phyloP scores from a whole-genome alignment of 2,888 invertebrate genomes.

The Norana najaformis region DNA sequence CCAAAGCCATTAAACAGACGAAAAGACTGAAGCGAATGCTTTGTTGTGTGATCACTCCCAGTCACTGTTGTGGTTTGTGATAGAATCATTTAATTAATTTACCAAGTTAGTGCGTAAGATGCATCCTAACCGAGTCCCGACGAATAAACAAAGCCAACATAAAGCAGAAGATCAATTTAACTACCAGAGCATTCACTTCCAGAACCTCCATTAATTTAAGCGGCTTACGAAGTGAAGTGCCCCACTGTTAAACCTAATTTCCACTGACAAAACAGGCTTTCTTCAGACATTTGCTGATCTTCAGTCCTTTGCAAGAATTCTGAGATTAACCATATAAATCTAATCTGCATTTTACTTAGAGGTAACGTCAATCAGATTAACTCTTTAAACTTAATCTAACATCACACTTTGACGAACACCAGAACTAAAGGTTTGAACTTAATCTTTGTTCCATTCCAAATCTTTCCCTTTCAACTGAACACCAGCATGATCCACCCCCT shows the following conservation, averaged over 20 bases:
- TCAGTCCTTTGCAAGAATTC: too few species aligned
- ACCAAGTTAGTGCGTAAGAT: background rate
- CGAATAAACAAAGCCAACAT: background rate
- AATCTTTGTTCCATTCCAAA: too few species aligned
- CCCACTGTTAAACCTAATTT: background rate
- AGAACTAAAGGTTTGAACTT: too few species aligned
- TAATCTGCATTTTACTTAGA: too few species aligned
- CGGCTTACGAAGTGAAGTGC: background rate
- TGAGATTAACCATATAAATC: too few species aligned
- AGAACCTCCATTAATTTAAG: background rate
- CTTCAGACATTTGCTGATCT: too few species aligned
- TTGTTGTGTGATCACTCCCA: background rate
- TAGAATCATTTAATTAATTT: background rate
- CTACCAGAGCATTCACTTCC: background rate
- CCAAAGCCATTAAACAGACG: background rate
- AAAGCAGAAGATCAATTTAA: background rate
- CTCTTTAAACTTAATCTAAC: too few species aligned
- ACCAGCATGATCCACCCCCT: too few species aligned
- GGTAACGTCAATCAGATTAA: too few species aligned
- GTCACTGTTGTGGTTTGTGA: background rate
- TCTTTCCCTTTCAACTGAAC: too few species aligned
- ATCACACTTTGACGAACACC: too few species aligned
- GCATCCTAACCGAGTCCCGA: background rate
- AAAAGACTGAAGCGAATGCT: background rate
- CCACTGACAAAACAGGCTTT: background rate